These are phyloP conservation scores for Galeopsomyia nigrocyanea DNA, from an alignment of 2,888 invertebrate species.

Conservation along the genomic window DNA sequence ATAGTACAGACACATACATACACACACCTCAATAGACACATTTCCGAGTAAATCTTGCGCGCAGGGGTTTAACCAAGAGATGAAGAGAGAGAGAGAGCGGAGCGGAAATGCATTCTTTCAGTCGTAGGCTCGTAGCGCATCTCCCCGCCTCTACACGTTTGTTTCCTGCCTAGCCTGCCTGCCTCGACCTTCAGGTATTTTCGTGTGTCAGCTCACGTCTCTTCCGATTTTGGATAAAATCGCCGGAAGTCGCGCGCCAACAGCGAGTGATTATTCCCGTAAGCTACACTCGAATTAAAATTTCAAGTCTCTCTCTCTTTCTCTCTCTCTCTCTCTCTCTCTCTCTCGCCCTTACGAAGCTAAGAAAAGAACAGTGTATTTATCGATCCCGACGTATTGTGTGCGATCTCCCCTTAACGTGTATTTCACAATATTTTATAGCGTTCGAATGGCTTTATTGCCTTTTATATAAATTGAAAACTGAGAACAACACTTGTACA, in stretches of 20 bases:
- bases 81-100: neutral
- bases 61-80: neutral
- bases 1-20: too few species aligned
- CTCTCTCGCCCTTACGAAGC: constrained; percentile 17
- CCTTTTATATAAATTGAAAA: too few species aligned
- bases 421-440: too few species aligned
- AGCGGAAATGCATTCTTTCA: constrained; percentile 45
- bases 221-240: constrained; percentile 47
- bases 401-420: too few species aligned
- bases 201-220: constrained; percentile 54
- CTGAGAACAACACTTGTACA: too few species aligned
- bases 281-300: constrained; percentile 27
- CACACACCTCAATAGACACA: neutral
- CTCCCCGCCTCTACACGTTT: too few species aligned
- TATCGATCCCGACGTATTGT: too few species aligned
- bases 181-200: constrained; percentile 39
- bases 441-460: too few species aligned
- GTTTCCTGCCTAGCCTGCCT: constrained; percentile 21
- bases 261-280: constrained; percentile 30
- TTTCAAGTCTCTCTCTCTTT: neutral
- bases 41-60: constrained; percentile 28
- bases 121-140: constrained; percentile 3
- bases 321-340: constrained; percentile 18
- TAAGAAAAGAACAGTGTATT: too few species aligned
- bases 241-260: neutral